Evolutionary conservation across 2,888 invertebrate species (phyloP), one percentile per base, ranked within the genome.

Genomic region (Epistrophella euchroma): DNA sequence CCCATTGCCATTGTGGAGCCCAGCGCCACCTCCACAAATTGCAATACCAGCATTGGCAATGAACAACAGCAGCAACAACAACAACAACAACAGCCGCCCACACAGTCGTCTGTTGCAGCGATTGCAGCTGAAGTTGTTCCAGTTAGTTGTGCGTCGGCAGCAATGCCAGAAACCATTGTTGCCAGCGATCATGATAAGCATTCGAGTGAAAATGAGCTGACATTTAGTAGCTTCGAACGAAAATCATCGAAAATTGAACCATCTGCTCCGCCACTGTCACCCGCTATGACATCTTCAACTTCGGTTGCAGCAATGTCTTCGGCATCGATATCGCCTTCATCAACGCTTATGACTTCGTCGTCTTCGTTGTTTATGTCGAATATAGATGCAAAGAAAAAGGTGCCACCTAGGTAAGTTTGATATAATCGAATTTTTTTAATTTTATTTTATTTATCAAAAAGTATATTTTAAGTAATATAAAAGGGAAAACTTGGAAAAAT

Each of bases 341-440:
- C 87, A 17, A 68, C 70, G 35, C 74, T 93, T 70, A 93, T 93
- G 88, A 94, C 95, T 89, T 94, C 95, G 50, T 93, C 94, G 32
- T 90, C 91, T 50, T 89, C 91, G 75, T 90, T 91, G 76, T 90
- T 91, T 88, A 88, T 89, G 58, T 89, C 90, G 55, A 90, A 90
- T 88, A 91, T 94, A 73, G 94, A 94, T 87, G 93, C 94, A 71
- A 95, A 94, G 92, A 95, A 94, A 91, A 95, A 94, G 93, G 94
- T 95, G 88, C 95, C 95, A 90, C 95, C 95, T 86, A 94, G 94
- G 95, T 95, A 90, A 93, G 78, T 83, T 74, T 52, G 0, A 47
- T 47, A 45, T 45, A 6, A 1, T 2, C 10, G 11, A 11, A 10
- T 11, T 37, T 1, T 40, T 15, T 15, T 3, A 4, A 15, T 15